phyloP scores from a whole-genome alignment of 2,888 invertebrate species.

The Spilosoma lubricipeda region DNA sequence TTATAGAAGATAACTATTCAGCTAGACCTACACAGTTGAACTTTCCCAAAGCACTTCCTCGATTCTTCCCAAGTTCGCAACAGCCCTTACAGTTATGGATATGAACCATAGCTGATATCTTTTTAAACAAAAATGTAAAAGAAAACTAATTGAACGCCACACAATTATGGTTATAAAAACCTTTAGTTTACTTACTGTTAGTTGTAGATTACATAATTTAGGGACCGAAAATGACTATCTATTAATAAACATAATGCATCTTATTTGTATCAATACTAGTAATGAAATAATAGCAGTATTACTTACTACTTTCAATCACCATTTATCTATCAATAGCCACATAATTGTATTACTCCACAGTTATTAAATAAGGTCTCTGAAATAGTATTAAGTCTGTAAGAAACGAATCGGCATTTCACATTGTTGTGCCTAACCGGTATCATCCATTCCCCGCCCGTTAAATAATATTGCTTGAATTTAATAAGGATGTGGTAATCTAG shows the following conservation, averaged over 20 bases:
- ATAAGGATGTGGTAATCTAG: slow-evolving; percentile 7
- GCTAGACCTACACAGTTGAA: background rate
- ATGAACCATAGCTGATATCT: too few relatives aligned
- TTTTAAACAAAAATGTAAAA: too few relatives aligned
- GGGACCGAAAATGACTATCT: background rate
- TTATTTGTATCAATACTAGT: background rate
- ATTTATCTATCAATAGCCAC: too few relatives aligned
- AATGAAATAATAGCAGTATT: background rate
- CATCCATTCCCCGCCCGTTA: slow-evolving; percentile 19
- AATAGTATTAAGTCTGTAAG: slow-evolving; percentile 10
- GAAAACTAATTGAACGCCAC: background rate
- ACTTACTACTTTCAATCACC: too few relatives aligned
- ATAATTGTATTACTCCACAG: too few relatives aligned
- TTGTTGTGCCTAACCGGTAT: slow-evolving; percentile 21
- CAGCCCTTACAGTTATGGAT: too few relatives aligned
- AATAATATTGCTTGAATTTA: background rate
- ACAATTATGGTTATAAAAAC: background rate
- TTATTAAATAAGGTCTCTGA: background rate
- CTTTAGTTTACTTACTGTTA: background rate
- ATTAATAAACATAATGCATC: background rate
- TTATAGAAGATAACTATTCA: slow-evolving; percentile 1
- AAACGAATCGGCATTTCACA: background rate
- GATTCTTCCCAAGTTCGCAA: too few relatives aligned
- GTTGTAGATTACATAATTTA: background rate
- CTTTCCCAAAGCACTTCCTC: too few relatives aligned